These are phyloP conservation scores for Pedicia rivosa DNA, from an alignment of 2,888 invertebrate species.

Conservation along the genomic window DNA sequence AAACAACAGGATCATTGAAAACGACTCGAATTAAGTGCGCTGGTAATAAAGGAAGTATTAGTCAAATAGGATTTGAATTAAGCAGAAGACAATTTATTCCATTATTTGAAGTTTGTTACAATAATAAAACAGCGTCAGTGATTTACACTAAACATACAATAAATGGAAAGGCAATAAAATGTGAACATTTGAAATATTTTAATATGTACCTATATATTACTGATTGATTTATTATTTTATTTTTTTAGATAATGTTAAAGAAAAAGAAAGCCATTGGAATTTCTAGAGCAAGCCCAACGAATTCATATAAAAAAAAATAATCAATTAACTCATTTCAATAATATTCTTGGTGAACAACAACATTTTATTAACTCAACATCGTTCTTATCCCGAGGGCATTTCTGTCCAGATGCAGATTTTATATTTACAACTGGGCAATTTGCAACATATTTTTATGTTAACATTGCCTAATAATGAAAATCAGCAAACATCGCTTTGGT, in stretches of 20 bases:
- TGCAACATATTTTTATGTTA: conserved; percentile 33
- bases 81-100: conserved; percentile 10
- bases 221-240: neutral
- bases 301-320: conserved; percentile 20
- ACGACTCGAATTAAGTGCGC: conserved; percentile 1
- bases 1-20: conserved; percentile 1
- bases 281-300: conserved; percentile 14
- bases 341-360: conserved; percentile 18
- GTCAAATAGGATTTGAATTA: conserved; percentile 8
- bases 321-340: conserved; percentile 20
- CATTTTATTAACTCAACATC: conserved; percentile 21
- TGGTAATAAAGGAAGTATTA: neutral
- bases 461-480: conserved; percentile 33
- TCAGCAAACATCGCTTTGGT: conserved; percentile 23
- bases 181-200: conserved; percentile 16
- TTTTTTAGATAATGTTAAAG: conserved; percentile 8
- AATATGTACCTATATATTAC: neutral
- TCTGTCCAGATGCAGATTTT: conserved; percentile 34
- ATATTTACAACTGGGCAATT: conserved; percentile 28
- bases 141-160: conserved; percentile 23
- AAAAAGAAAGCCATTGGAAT: conserved; percentile 16
- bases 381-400: conserved; percentile 31
- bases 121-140: conserved; percentile 18
- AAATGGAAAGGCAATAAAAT: conserved; percentile 22
- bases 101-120: conserved; percentile 24